A percentile compares a stretch with the other conserved stretches of the same genome.
Evolutionary conservation across 2,888 invertebrate species (phyloP).

Genomic region (Andrena praecox): DNA sequence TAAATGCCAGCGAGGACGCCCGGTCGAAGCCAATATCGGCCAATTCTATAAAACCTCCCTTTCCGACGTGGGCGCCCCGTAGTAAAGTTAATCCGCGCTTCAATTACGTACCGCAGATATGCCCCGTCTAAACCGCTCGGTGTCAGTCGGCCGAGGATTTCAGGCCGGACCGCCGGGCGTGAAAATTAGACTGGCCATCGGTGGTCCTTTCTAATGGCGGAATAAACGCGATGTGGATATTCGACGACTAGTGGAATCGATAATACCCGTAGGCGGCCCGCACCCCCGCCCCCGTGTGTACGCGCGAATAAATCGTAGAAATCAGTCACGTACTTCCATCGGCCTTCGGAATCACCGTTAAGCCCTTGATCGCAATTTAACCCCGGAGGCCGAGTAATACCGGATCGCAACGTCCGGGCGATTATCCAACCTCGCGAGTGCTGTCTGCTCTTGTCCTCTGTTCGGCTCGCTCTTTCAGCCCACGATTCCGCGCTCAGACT

Average conservation of each 20-base stretch:
- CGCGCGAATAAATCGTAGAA: conserved; percentile 75
- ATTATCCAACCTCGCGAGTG: conserved; percentile 77
- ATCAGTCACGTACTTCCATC: conserved; percentile 78
- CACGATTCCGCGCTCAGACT: conserved; percentile 18
- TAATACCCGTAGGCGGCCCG: conserved; percentile 56
- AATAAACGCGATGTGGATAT: conserved; percentile 41
- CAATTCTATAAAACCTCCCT: conserved; percentile 33
- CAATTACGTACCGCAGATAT: conserved; percentile 59
- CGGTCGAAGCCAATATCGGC: conserved; percentile 44
- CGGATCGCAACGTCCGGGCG: conserved; percentile 78
- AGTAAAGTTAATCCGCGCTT: conserved; percentile 63
- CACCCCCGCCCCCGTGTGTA: conserved; percentile 30
- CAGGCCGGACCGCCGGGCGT: conserved; percentile 6
- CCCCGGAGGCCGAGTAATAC: conserved; percentile 79
- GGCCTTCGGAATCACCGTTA: conserved; percentile 83
- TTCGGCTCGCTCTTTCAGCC: conserved; percentile 35
- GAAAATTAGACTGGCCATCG: conserved; percentile 50
- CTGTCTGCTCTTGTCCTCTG: conserved; percentile 52
- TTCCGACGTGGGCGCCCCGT: conserved; percentile 30
- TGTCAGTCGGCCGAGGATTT: conserved; percentile 38
- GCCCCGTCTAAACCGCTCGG: conserved; percentile 24
- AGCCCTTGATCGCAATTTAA: conserved; percentile 84
- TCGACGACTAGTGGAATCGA: conserved; percentile 62
- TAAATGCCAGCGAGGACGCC: conserved; percentile 14
- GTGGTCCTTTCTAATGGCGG: conserved; percentile 40